Percentiles rank a stretch among this genome's conserved stretches.
Conservation (phyloP, 1,140 invertebrate species). For the Schlechtendalia chinensis region DNA sequence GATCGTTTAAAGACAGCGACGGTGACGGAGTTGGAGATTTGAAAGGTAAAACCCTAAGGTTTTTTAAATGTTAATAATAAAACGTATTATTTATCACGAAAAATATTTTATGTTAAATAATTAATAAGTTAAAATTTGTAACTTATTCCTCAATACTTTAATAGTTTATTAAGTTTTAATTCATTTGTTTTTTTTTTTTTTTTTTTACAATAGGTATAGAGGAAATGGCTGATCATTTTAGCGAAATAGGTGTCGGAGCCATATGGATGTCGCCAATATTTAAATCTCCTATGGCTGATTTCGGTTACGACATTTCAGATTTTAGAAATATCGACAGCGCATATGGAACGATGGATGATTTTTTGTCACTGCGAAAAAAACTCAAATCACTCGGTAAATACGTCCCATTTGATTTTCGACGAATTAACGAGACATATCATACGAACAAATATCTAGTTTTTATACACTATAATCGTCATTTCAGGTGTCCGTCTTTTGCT, state of each 20-base stretch:
- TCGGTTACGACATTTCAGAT: slow-evolving; percentile 74
- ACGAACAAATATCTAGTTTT: too few relatives aligned
- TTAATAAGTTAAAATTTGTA: too few relatives aligned
- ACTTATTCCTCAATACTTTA: too few relatives aligned
- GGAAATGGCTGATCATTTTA: slow-evolving; percentile 65
- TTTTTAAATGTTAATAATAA: too few relatives aligned
- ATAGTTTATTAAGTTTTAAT: too few relatives aligned
- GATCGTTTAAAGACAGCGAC: slow-evolving; percentile 38
- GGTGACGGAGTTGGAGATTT: slow-evolving; percentile 25
- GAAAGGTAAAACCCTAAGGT: slow-evolving; percentile 19
- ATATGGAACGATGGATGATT: slow-evolving; percentile 48
- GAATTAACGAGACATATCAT: too few relatives aligned
- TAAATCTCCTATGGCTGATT: slow-evolving; percentile 64
- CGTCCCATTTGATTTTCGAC: too few relatives aligned
- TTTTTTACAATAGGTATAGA: slow-evolving; percentile 54
- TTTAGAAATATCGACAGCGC: slow-evolving; percentile 60
- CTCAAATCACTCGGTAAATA: slow-evolving; percentile 29
- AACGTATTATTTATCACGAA: too few relatives aligned
- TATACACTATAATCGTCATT: background rate
- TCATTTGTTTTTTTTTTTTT: too few relatives aligned
- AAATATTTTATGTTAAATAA: too few relatives aligned
- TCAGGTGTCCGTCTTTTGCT: slow-evolving; percentile 74
- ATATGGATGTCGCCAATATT: slow-evolving; percentile 50
- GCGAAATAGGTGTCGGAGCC: slow-evolving; percentile 62
- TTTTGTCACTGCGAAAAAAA: slow-evolving; percentile 32